Conservation (phyloP, 2,797 vertebrate genomes). For the Oreonectes daqikongensis region DNA sequence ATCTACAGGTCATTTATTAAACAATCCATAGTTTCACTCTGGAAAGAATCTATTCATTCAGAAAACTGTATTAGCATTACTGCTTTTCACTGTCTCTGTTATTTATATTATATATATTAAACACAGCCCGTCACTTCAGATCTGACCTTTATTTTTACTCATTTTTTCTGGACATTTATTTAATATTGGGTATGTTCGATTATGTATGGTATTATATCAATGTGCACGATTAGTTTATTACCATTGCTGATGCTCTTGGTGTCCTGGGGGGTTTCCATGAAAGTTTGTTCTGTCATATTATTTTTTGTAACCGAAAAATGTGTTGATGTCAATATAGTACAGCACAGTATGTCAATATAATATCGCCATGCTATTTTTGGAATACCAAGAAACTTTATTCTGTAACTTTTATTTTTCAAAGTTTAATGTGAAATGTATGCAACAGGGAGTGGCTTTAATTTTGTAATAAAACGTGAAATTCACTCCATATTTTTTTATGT, state of each 20-base stretch:
- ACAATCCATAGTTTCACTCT: neutral
- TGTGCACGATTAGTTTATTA: neutral
- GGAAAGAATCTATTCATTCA: neutral
- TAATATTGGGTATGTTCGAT: neutral
- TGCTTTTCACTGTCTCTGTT: neutral
- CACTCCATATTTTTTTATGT: neutral
- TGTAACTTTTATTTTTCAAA: constrained; percentile 61
- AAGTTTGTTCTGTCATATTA: constrained; percentile 3
- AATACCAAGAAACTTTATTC: constrained; percentile 30
- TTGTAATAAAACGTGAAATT: constrained; percentile 58
- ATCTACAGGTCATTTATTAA: neutral
- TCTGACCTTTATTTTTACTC: neutral
- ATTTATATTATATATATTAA: neutral
- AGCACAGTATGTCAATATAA: neutral
- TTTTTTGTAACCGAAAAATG: constrained; percentile 28
- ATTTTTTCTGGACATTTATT: neutral
- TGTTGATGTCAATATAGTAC: neutral
- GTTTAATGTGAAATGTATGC: constrained; percentile 53
- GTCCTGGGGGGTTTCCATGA: constrained; percentile 33
- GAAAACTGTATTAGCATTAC: neutral
- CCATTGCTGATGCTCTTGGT: constrained; percentile 30
- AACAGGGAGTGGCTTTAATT: constrained; percentile 68
- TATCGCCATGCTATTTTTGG: constrained; percentile 1
- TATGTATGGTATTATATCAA: neutral
- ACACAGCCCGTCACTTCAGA: neutral